Conservation (phyloP, 1,140 invertebrate genomes). For the Thalassaphorura encarpata region DNA sequence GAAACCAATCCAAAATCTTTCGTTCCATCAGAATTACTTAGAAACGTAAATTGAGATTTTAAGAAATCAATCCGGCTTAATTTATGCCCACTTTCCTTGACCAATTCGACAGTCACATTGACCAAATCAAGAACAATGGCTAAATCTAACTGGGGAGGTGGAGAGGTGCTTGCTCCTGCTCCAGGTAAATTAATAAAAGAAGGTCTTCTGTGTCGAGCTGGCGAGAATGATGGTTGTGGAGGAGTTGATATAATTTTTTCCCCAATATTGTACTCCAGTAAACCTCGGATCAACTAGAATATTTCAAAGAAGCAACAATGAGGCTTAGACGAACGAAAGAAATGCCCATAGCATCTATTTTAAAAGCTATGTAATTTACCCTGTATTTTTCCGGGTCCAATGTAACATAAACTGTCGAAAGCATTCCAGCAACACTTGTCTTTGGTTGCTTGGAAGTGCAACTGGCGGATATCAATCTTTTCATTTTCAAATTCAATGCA, state of each 20-base stretch:
- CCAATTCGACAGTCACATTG: slow-evolving; percentile 71
- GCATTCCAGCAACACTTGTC: slow-evolving; percentile 65
- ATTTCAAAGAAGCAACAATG: not conserved
- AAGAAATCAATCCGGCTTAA: slow-evolving; percentile 86
- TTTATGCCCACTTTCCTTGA: slow-evolving; percentile 45
- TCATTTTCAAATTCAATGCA: slow-evolving; percentile 64
- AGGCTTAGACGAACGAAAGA: not conserved
- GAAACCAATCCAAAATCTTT: slow-evolving; percentile 89
- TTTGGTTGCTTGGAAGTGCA: slow-evolving; percentile 25
- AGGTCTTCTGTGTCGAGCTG: no score
- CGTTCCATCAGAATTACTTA: slow-evolving; percentile 72
- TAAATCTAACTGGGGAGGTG: slow-evolving; percentile 25
- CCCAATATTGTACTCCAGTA: slow-evolving; percentile 84
- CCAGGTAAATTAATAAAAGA: no score
- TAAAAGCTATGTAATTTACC: slow-evolving; percentile 29
- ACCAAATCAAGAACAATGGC: slow-evolving; percentile 69
- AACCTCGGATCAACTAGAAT: slow-evolving; percentile 59
- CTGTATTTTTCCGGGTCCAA: slow-evolving; percentile 78
- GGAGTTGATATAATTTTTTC: slow-evolving; percentile 58
- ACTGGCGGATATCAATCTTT: slow-evolving; percentile 42
- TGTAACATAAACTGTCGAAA: slow-evolving; percentile 74
- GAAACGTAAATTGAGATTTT: slow-evolving; percentile 71
- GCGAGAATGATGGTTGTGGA: slow-evolving; percentile 18
- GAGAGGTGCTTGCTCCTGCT: no score
- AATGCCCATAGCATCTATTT: no score